A percentile compares a stretch with the other conserved stretches of the same genome.
Conservation (phyloP, 2,113 vertebrate genomes). For the Salvelinus namaycush region DNA sequence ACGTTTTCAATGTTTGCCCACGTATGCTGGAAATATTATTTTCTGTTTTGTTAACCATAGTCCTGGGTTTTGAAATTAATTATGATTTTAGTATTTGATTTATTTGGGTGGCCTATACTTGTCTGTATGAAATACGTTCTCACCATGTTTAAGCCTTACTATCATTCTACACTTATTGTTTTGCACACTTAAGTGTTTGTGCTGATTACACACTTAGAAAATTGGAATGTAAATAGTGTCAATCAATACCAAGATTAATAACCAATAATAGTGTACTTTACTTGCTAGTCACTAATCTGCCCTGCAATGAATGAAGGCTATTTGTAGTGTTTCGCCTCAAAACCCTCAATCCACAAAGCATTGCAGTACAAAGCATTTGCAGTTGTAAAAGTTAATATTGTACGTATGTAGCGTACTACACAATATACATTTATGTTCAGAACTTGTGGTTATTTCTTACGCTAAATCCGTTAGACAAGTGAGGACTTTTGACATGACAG, state of each 20-base stretch:
- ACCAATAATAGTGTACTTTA: not conserved
- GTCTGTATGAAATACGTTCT: not conserved
- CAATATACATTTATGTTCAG: not conserved
- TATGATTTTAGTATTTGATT: not conserved
- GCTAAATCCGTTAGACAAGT: not conserved
- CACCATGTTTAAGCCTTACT: conserved; percentile 35
- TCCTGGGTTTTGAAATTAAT: not conserved
- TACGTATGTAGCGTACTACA: not conserved
- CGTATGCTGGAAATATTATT: not conserved
- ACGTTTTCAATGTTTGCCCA: not conserved
- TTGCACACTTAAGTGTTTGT: conserved; percentile 30
- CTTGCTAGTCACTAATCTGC: not conserved
- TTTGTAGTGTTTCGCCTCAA: not conserved
- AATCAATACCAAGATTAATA: no score
- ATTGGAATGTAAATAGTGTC: not conserved
- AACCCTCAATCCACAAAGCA: not conserved
- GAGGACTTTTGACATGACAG: not conserved
- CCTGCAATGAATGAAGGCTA: conserved; percentile 1
- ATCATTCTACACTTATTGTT: not conserved
- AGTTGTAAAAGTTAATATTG: not conserved
- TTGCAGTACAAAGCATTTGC: not conserved
- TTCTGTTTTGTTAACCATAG: not conserved
- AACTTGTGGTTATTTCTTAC: not conserved
- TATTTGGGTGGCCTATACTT: not conserved
- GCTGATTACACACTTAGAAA: conserved; percentile 2